These are phyloP conservation scores for Piaya cayana DNA, from an alignment of 2,113 vertebrate genomes.

Conservation along the genomic window DNA sequence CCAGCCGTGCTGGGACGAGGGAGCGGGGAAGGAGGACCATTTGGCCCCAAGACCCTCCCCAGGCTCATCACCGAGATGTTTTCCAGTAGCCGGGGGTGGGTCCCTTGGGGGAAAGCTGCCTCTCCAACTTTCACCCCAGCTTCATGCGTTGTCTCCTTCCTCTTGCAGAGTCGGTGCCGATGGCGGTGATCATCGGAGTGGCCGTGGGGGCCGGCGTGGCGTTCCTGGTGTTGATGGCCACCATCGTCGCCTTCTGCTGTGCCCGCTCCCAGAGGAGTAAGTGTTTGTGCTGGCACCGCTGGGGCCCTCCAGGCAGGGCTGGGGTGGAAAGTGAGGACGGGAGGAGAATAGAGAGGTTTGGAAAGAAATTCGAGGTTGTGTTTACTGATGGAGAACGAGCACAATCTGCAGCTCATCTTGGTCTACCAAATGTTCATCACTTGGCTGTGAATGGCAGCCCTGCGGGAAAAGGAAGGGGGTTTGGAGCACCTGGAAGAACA, in stretches of 20 bases:
- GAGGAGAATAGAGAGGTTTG: rapidly evolving
- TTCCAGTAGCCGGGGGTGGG: background rate
- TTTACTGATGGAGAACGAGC: rapidly evolving
- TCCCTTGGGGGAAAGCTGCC: background rate
- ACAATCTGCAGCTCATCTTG: background rate
- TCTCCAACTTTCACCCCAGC: background rate
- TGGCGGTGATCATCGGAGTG: constrained; percentile 97
- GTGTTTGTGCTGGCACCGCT: background rate
- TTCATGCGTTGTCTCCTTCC: constrained; percentile 26
- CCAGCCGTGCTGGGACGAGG: background rate
- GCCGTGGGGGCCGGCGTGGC: constrained; percentile 96
- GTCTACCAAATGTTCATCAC: rapidly evolving
- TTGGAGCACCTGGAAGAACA: too few relatives aligned
- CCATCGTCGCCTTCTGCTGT: constrained; percentile 97
- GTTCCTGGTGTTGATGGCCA: constrained; percentile 94
- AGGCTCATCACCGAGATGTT: background rate
- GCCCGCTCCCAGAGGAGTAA: constrained; percentile 98
- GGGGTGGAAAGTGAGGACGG: rapidly evolving
- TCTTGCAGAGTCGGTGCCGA: constrained; percentile 90
- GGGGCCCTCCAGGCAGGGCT: background rate
- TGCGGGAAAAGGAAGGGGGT: background rate
- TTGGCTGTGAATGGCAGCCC: background rate
- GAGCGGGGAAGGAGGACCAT: background rate
- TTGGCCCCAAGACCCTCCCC: background rate
- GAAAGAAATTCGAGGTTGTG: background rate